phyloP scores from a whole-genome alignment of 2,888 invertebrate genomes.

The Mesoligia furuncula region DNA sequence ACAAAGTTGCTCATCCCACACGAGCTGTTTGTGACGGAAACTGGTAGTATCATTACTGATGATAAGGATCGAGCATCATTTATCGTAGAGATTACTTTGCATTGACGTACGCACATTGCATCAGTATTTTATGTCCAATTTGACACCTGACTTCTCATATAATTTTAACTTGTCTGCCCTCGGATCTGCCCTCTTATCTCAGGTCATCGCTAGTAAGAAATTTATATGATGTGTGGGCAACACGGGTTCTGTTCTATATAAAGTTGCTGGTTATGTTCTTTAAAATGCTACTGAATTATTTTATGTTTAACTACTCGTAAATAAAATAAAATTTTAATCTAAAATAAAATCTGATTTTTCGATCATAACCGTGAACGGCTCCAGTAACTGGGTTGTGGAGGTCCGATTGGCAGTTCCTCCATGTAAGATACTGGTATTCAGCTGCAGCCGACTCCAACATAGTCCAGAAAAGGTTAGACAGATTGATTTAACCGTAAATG shows the following conservation, averaged over 20 bases:
- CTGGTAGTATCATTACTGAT: conserved; percentile 44
- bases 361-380: not conserved
- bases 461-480: no score
- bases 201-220: conserved; percentile 45
- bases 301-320: not conserved
- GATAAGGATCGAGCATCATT: conserved; percentile 59
- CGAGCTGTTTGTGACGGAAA: conserved; percentile 34
- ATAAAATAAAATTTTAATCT: not conserved
- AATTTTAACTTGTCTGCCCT: conserved; percentile 47
- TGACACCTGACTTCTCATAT: conserved; percentile 50
- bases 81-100: conserved; percentile 33
- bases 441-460: not conserved
- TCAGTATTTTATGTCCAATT: conserved; percentile 45
- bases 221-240: conserved; percentile 23
- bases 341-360: not conserved
- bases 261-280: not conserved
- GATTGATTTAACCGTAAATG: no score
- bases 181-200: conserved; percentile 43
- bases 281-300: not conserved
- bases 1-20: conserved; percentile 48
- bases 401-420: not conserved
- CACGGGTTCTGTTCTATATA: not conserved
- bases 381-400: not conserved
- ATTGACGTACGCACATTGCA: conserved; percentile 35
- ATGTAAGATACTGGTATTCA: not conserved